Evolutionary conservation across 2,888 invertebrate species (phyloP).

Genomic region (Antheraea yamamai): DNA sequence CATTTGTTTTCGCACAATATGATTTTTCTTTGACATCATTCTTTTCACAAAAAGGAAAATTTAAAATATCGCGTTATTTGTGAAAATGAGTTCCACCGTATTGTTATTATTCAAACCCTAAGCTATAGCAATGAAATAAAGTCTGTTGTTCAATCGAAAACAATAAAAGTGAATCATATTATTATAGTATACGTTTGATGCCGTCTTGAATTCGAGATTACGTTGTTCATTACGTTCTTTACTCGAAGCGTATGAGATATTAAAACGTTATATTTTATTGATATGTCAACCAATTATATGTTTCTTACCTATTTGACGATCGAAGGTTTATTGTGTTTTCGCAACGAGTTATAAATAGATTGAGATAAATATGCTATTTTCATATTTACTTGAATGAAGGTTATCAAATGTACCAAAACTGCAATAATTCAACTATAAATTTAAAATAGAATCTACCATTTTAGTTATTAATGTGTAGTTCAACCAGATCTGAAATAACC

Average conservation of each 20-base stretch:
- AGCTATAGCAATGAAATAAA: neutral
- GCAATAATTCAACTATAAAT: neutral
- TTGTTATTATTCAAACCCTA: neutral
- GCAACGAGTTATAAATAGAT: neutral
- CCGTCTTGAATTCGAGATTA: slow-evolving; percentile 2
- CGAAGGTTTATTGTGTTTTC: slow-evolving; percentile 1
- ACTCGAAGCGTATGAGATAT: neutral
- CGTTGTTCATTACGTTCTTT: neutral
- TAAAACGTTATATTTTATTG: neutral
- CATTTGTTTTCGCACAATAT: too few relatives aligned
- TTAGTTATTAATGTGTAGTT: neutral
- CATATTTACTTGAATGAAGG: neutral
- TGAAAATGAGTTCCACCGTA: too few relatives aligned
- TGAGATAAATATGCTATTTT: neutral
- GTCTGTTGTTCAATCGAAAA: neutral
- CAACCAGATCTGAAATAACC: neutral
- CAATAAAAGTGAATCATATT: neutral
- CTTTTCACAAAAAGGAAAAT: too few relatives aligned
- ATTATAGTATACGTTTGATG: neutral
- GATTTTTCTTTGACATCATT: too few relatives aligned
- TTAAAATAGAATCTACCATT: too few relatives aligned
- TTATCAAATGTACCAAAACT: neutral
- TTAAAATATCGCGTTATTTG: neutral
- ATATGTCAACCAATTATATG: neutral
- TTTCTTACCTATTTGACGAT: neutral